Base-by-base conservation (phyloP, 2,888 invertebrate genomes). In the Ophioninae sp. region DNA sequence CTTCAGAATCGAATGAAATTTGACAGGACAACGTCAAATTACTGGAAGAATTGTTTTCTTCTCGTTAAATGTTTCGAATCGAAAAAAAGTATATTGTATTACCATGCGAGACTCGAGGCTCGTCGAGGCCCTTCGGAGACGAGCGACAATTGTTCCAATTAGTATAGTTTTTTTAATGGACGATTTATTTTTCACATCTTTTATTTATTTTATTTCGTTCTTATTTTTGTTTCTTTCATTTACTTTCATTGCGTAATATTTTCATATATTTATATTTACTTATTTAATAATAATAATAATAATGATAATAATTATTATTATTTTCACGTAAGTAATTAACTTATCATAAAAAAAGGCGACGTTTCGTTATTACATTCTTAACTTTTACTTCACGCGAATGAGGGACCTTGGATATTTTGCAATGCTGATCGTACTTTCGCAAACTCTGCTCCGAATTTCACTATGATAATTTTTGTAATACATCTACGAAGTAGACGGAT, bases 331-430 rank as follows among this genome's bases (percentile, higher is more conserved):
- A 72, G 59, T 41, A 41, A 61, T 72, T 22, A 61, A 67, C 39
- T 56, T 22, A 22, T 5, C 37, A 22, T 58, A 58, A 65, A 67
- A 41, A 67, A 67, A 41, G 17, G 61, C 23, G 2, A 17, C 61
- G 44, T 61, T 73, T 73, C 41, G 41, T 73, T 30, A 30, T 30
- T 73, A 39, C 58, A 58, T 71, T 69, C 69, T 73, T 23, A 22
- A 64, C 75, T 67, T 51, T 75, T 67, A 58, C 65, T 75, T 67
- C 17, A 22, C 30, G 56, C 20, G 39, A 67, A 30, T 23, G n/a
- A 23, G 58, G 65, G 75, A 75, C 75, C 75, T 75, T 75, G 75
- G 67, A 59, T 23, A 73, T 73, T 67, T 81, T 39, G 76, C 65
- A 76, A 61, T 51, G 5, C 23, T 39, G 65, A 72, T 69, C 65